Base-by-base conservation (phyloP, 2,113 vertebrate genomes). In the Eulemur rufifrons region DNA sequence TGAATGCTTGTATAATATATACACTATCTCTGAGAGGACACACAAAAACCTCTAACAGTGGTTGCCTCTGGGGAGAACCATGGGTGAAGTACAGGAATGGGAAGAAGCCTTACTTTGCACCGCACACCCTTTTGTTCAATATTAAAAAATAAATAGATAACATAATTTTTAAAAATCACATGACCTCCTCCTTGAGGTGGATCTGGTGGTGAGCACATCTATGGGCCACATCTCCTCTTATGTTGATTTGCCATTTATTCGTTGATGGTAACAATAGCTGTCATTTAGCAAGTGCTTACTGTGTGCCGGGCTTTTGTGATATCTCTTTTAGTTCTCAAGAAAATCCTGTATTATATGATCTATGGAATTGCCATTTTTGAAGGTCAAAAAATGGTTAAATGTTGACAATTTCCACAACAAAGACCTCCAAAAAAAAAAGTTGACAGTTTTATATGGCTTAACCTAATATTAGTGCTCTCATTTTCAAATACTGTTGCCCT, bases 61-160 rank as follows among this genome's bases (percentile, higher is more conserved):
- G 25, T 77, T 92, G 66, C 47, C 69, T 66, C 52, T 64, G 45
- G 47, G 34, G 29, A 91, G n/a, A 85, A n/a, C 63, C 80, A 39
- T n/a, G 71, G 42, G 39, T 81, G 56, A 84, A 86, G n/a, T 23
- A 64, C 29, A 34, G 66, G 18, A 8, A 8, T 77, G 50, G 59
- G 66, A 86, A 87, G 86, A 84, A 94, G 23, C 8, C 50, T 92
- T 80, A 73, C n/a, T 89, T 86, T 94, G 61, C 4, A 61, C 56
- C 8, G 2, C 85, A 61, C 27, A 64, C 47, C 68, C 34, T 77
- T 92, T 80, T 82, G 78, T 95, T 91, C 52, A 78, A 7, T 86
- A 37, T 37, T 95, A 34, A 95, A 80, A 92, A 92, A 76, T 86
- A 90, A 82, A 47, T 50, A 47, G n/a, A n/a, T 71, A 91, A 76